phyloP scores from a whole-genome alignment of 1,140 invertebrate genomes.

The Periplaneta americana region DNA sequence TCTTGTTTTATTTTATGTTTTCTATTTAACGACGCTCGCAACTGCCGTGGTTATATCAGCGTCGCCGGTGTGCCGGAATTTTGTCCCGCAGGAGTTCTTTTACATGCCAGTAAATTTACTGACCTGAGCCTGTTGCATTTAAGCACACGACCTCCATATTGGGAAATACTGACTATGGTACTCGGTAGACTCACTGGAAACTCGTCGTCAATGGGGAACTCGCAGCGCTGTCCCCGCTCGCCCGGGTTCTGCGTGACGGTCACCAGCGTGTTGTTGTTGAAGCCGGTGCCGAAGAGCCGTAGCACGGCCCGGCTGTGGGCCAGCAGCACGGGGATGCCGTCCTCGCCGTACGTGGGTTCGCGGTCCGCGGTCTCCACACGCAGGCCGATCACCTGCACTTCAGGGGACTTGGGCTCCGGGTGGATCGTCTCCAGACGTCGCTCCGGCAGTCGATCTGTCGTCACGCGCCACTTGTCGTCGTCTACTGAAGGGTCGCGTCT shows the following conservation, averaged over 20 bases:
- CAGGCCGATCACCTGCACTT: slow-evolving; percentile 17
- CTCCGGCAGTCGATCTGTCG: neutral
- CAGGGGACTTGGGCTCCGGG: neutral
- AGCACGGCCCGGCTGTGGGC: slow-evolving; percentile 49
- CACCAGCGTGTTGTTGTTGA: slow-evolving; percentile 59
- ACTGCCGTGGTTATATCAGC: too few relatives aligned
- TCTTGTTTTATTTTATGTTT: too few relatives aligned
- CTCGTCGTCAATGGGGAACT: slow-evolving; percentile 34
- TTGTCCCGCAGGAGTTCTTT: too few relatives aligned
- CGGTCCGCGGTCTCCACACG: slow-evolving; percentile 40
- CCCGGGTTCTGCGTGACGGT: slow-evolving; percentile 58
- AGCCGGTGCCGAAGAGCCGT: slow-evolving; percentile 67
- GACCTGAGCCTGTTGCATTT: too few relatives aligned
- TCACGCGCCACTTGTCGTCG: neutral
- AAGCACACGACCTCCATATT: too few relatives aligned
- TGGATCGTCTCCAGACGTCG: neutral
- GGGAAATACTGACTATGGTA: too few relatives aligned
- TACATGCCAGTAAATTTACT: too few relatives aligned
- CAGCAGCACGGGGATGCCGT: slow-evolving; percentile 60
- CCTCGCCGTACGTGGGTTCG: slow-evolving; percentile 49
- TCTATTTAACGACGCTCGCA: too few relatives aligned
- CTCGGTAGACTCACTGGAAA: too few relatives aligned
- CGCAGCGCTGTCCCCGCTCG: slow-evolving; percentile 42
- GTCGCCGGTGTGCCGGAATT: too few relatives aligned
- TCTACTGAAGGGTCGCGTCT: neutral